A percentile compares a stretch with the other conserved stretches of the same genome.
These are phyloP conservation scores for Drosophila quinaria DNA, from an alignment of 2,888 invertebrate species.

Conservation along the genomic window DNA sequence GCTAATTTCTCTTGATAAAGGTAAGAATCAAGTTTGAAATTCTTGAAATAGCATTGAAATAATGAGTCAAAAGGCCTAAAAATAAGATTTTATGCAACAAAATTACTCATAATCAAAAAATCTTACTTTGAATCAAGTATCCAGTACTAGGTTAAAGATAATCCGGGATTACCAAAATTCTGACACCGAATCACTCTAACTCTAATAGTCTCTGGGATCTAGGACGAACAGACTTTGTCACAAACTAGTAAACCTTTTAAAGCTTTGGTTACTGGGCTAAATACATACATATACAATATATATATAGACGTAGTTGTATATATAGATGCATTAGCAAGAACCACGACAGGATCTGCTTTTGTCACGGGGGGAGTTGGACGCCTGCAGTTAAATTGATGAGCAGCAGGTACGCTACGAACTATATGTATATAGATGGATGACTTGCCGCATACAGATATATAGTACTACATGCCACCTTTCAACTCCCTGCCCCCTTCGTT, in stretches of 20 bases:
- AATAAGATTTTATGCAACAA: no score
- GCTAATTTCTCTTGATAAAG: no score
- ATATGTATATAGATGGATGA: slow-evolving; percentile 47
- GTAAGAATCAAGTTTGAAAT: no score
- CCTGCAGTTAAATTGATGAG: slow-evolving; percentile 78
- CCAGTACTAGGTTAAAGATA: no score
- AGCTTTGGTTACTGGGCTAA: background rate
- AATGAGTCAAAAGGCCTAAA: no score
- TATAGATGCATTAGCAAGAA: slow-evolving; percentile 70
- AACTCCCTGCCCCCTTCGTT: slow-evolving; percentile 19
- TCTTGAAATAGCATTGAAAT: no score
- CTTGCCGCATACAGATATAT: slow-evolving; percentile 57
- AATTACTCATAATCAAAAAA: no score
- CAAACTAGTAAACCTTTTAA: background rate
- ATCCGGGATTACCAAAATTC: no score
- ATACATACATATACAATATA: slow-evolving; percentile 12
- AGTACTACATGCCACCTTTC: background rate
- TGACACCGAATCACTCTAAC: no score
- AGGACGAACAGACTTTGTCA: background rate
- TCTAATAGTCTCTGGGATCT: no score
- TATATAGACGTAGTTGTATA: slow-evolving; percentile 38
- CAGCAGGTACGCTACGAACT: slow-evolving; percentile 62
- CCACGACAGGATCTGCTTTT: slow-evolving; percentile 61
- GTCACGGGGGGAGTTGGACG: slow-evolving; percentile 59
- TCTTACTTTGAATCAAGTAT: no score